These are phyloP conservation scores for Stichopus chloronotus DNA, from an alignment of 35 echinoderm and acorn worm species.

Conservation along the genomic window DNA sequence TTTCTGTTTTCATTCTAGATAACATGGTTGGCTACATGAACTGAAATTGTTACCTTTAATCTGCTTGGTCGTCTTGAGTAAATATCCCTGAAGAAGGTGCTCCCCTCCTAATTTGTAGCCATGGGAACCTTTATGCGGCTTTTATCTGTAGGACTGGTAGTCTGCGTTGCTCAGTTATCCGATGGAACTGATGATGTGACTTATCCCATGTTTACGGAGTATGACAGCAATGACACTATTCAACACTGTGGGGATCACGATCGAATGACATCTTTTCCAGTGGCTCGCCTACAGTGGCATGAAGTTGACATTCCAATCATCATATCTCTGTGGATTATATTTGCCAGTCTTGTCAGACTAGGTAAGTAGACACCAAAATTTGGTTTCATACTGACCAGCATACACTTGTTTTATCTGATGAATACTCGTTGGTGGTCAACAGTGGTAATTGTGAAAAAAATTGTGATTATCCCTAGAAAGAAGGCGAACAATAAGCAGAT, in stretches of 20 bases:
- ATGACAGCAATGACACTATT: not conserved
- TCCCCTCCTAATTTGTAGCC: too few relatives aligned
- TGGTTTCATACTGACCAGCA: not conserved
- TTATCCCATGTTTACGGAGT: not conserved
- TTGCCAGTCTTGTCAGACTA: constrained; percentile 82
- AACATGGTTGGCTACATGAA: too few relatives aligned
- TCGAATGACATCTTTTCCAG: constrained; percentile 8
- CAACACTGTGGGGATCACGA: not conserved
- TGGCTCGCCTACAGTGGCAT: constrained; percentile 69
- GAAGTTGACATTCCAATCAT: constrained; percentile 63
- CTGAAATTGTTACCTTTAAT: too few relatives aligned
- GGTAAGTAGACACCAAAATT: constrained; percentile 44
- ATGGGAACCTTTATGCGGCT: too few relatives aligned
- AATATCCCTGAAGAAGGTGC: too few relatives aligned
- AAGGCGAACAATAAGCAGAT: too few relatives aligned
- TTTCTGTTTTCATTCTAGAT: too few relatives aligned
- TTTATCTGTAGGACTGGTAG: not conserved
- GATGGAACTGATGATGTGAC: not conserved
- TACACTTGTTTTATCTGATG: not conserved
- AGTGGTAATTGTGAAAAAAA: not conserved
- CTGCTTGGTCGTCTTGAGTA: too few relatives aligned
- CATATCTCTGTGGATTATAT: constrained; percentile 70
- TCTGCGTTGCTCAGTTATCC: not conserved
- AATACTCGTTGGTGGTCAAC: not conserved
- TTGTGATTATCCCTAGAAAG: not conserved